Evolutionary conservation across 1,140 invertebrate species (phyloP).

Genomic region (Belonocnema kinseyi): DNA sequence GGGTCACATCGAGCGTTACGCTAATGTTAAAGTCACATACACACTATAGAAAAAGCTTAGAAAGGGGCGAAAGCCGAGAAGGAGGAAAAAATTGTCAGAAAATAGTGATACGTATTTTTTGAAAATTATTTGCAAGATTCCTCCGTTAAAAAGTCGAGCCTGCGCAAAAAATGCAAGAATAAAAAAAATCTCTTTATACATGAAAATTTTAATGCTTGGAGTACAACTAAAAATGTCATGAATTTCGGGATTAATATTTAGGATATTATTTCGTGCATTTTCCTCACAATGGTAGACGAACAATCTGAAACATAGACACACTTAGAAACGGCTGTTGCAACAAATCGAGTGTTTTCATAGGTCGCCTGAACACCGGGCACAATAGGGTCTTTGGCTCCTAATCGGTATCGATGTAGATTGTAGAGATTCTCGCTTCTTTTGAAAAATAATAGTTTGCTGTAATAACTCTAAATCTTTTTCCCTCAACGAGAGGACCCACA

Average conservation of each 20-base stretch:
- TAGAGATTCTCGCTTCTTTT: constrained; percentile 33
- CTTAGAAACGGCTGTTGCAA: constrained; percentile 66
- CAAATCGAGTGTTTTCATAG: constrained; percentile 68
- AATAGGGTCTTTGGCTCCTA: constrained; percentile 43
- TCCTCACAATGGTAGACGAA: constrained; percentile 39
- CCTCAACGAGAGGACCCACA: background rate
- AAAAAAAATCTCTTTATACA: too few relatives aligned
- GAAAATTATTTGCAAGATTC: too few relatives aligned
- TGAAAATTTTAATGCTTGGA: too few relatives aligned
- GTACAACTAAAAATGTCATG: background rate
- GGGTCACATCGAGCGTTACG: too few relatives aligned
- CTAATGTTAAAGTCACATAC: too few relatives aligned
- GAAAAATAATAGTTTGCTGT: constrained; percentile 44
- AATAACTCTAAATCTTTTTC: constrained; percentile 28
- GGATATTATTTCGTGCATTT: constrained; percentile 33
- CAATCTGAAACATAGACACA: constrained; percentile 61
- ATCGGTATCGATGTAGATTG: constrained; percentile 42
- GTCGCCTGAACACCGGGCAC: constrained; percentile 51
- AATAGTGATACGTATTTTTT: too few relatives aligned
- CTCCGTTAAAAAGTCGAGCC: too few relatives aligned
- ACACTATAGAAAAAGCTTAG: too few relatives aligned
- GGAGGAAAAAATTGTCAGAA: too few relatives aligned
- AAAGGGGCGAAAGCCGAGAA: too few relatives aligned
- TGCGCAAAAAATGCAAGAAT: too few relatives aligned
- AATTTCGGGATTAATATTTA: constrained; percentile 28